phyloP scores from a whole-genome alignment of 2,888 invertebrate genomes.

The Agriotes lineatus region DNA sequence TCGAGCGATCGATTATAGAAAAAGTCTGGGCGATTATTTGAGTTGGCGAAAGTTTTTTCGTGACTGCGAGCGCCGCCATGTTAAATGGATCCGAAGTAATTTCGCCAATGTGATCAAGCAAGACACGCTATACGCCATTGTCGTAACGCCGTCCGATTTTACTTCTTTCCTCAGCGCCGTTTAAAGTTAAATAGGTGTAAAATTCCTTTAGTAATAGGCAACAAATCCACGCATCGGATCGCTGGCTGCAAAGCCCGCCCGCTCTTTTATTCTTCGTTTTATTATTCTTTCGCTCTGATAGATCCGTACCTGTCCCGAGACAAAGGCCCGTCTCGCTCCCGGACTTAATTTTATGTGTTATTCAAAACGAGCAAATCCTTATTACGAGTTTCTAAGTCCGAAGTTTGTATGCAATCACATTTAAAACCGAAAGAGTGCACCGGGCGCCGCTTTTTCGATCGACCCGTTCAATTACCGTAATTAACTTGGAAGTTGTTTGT shows the following conservation, averaged over 20 bases:
- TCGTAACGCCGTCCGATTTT: constrained; percentile 54
- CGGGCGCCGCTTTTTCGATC: constrained; percentile 52
- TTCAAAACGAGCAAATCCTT: constrained; percentile 56
- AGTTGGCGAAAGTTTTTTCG: constrained; percentile 47
- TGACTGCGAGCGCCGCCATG: constrained; percentile 50
- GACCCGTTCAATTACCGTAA: constrained; percentile 59
- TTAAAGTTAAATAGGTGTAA: constrained; percentile 67
- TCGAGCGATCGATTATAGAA: constrained; percentile 53
- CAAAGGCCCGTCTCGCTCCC: constrained; percentile 44
- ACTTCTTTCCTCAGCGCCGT: constrained; percentile 59
- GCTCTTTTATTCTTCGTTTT: constrained; percentile 45
- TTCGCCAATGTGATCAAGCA: constrained; percentile 62
- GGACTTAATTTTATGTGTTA: constrained; percentile 62
- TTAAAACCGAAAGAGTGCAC: constrained; percentile 52
- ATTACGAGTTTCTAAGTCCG: constrained; percentile 51
- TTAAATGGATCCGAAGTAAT: constrained; percentile 68
- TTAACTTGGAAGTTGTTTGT: constrained; percentile 58
- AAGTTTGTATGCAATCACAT: constrained; percentile 56
- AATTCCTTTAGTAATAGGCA: constrained; percentile 65
- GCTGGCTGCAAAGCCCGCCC: constrained; percentile 36
- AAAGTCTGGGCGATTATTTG: constrained; percentile 51
- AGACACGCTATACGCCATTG: constrained; percentile 60
- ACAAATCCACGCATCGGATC: constrained; percentile 57
- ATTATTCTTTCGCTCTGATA: constrained; percentile 42
- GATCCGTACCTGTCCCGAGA: constrained; percentile 44